Percentiles rank a stretch among this genome's conserved stretches.
These are phyloP conservation scores for Dione vanillae DNA, from an alignment of 2,888 invertebrate genomes.

Conservation along the genomic window DNA sequence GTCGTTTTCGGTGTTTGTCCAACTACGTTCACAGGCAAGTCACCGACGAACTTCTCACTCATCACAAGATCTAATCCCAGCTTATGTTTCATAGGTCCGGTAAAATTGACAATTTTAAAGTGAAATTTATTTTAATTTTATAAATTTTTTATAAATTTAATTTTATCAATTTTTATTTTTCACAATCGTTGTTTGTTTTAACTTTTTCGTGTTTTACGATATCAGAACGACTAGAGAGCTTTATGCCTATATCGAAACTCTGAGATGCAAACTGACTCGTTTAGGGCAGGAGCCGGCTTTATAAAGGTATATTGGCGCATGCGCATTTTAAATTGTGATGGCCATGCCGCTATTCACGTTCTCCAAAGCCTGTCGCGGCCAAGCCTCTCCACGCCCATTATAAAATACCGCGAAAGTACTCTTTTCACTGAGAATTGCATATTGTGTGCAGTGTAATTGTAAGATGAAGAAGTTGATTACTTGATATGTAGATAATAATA, in stretches of 20 bases:
- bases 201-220: constrained; percentile 65
- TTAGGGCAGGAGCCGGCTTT: constrained; percentile 54
- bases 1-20: constrained; percentile 59
- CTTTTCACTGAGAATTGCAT: neutral
- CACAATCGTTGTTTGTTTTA: constrained; percentile 57
- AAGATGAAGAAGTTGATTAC: neutral
- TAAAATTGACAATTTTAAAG: constrained; percentile 53
- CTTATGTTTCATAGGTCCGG: constrained; percentile 74
- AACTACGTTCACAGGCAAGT: constrained; percentile 62
- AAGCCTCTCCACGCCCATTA: constrained; percentile 39
- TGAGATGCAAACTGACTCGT: constrained; percentile 65
- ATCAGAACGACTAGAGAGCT: constrained; percentile 49
- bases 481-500: neutral
- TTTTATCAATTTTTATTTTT: constrained; percentile 43
- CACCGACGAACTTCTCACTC: constrained; percentile 68
- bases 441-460: neutral
- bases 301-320: constrained; percentile 66
- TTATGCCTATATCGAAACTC: constrained; percentile 54
- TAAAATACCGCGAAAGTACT: constrained; percentile 1
- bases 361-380: constrained; percentile 52
- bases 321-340: constrained; percentile 55
- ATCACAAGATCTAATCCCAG: constrained; percentile 64
- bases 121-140: constrained; percentile 19
- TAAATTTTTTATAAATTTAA: too few species aligned
- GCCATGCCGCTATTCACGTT: constrained; percentile 60